phyloP scores from a whole-genome alignment of 2,888 invertebrate genomes.

The Leptura quadrifasciata region DNA sequence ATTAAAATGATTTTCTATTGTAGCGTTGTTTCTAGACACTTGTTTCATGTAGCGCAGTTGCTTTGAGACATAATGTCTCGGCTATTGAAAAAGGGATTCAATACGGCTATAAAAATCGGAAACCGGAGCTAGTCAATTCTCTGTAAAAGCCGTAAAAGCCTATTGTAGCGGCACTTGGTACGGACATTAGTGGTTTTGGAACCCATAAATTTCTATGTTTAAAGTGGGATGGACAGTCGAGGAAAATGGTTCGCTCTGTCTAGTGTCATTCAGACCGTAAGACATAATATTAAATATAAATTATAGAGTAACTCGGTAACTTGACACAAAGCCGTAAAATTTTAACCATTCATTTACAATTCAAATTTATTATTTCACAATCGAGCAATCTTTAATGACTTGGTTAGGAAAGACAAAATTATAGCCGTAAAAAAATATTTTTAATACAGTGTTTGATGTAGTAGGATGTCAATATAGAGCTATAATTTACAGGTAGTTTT shows the following conservation, averaged over 20 bases:
- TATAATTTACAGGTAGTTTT: conserved; percentile 17
- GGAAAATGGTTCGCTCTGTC: neutral
- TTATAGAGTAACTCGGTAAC: conserved; percentile 21
- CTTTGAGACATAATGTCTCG: neutral
- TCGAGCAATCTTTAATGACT: conserved; percentile 15
- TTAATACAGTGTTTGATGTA: conserved; percentile 10
- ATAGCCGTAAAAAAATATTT: conserved; percentile 8
- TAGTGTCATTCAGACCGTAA: neutral
- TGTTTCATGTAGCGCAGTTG: neutral
- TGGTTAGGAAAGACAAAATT: conserved; percentile 24
- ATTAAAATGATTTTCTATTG: neutral
- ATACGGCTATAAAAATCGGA: conserved; percentile 20
- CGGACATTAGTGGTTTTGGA: neutral
- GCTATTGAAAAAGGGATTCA: neutral
- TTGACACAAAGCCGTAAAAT: conserved; percentile 33
- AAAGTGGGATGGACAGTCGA: neutral
- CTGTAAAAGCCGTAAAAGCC: conserved; percentile 9
- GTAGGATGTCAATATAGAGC: conserved; percentile 12
- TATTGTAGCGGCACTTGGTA: conserved; percentile 5
- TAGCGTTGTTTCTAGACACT: neutral
- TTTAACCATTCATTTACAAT: conserved; percentile 36
- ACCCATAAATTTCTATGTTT: conserved; percentile 7
- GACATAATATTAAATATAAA: conserved; percentile 26
- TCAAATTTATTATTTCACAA: conserved; percentile 38
- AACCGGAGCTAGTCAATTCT: conserved; percentile 11